Percentiles rank a stretch among this genome's conserved stretches.
phyloP scores from a whole-genome alignment of 2,888 invertebrate genomes.

The Sussaba pulchella region DNA sequence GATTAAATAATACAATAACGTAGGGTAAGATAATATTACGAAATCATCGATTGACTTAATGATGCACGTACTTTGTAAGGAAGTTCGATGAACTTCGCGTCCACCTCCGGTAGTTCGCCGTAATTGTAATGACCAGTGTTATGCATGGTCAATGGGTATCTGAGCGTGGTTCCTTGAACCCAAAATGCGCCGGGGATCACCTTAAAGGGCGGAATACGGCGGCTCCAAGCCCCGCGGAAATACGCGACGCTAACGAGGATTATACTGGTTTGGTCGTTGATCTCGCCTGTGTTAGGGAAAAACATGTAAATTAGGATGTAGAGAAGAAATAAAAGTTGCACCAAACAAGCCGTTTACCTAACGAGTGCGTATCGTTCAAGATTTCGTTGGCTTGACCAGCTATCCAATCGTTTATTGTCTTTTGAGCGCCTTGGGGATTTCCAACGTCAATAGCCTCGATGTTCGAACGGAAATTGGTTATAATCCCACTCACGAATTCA shows the following conservation, averaged over 20 bases:
- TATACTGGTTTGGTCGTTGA: slow-evolving; percentile 84
- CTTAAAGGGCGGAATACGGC: no score
- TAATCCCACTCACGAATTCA: not conserved
- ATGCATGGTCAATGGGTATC: slow-evolving; percentile 90
- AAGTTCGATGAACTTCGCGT: slow-evolving; percentile 88
- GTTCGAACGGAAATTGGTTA: no score
- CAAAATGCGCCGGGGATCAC: slow-evolving; percentile 85
- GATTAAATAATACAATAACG: no score
- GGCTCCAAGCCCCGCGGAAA: slow-evolving; percentile 91
- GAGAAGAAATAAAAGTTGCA: no score
- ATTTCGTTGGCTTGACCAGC: no score
- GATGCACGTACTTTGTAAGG: slow-evolving; percentile 87
- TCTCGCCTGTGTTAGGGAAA: slow-evolving; percentile 1
- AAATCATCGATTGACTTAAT: no score
- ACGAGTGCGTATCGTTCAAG: no score
- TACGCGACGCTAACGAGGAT: slow-evolving; percentile 90
- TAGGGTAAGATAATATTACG: no score
- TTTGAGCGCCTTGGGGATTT: not conserved
- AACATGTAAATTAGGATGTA: not conserved
- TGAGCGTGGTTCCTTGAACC: slow-evolving; percentile 84
- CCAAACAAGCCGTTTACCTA: no score
- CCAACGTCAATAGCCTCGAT: not conserved
- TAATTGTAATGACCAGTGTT: slow-evolving; percentile 85
- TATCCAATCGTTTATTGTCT: not conserved
- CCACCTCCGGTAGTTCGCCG: slow-evolving; percentile 84